Percentiles rank a stretch among this genome's conserved stretches.
These are phyloP conservation scores for Pollachius pollachius DNA, from an alignment of 2,113 vertebrate genomes.

Conservation along the genomic window DNA sequence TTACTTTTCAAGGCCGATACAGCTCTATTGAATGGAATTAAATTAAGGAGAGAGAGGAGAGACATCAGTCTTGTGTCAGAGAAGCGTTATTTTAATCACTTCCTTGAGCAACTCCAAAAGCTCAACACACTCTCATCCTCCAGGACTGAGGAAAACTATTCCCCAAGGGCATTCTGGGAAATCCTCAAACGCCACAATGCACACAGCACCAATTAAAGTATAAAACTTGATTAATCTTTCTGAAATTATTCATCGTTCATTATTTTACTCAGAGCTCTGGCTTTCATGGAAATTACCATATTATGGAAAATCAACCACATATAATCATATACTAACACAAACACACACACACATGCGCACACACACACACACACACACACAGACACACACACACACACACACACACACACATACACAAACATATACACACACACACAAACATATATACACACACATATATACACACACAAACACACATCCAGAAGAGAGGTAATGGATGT, in stretches of 20 bases:
- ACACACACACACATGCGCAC: too few relatives aligned
- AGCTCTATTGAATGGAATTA: too few relatives aligned
- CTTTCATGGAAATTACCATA: conserved; percentile 40
- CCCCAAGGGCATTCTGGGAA: conserved; percentile 45
- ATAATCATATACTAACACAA: conserved; percentile 12
- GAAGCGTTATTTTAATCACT: conserved; percentile 47
- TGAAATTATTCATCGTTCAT: too few relatives aligned
- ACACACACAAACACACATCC: background rate
- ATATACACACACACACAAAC: too few relatives aligned
- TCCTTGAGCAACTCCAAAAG: conserved; percentile 43
- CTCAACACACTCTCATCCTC: conserved; percentile 34
- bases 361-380: too few relatives aligned
- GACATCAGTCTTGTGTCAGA: conserved; percentile 28
- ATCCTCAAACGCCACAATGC: conserved; percentile 39
- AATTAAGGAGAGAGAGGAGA: conserved; percentile 4
- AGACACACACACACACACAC: too few relatives aligned
- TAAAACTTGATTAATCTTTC: conserved; percentile 38
- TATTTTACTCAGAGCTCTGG: conserved; percentile 26
- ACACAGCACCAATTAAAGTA: conserved; percentile 48
- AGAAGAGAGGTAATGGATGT: too few relatives aligned
- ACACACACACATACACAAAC: background rate
- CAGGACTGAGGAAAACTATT: conserved; percentile 41
- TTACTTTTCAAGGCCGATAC: too few relatives aligned
- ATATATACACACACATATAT: too few relatives aligned
- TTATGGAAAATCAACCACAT: conserved; percentile 24